These are phyloP conservation scores for Periparus ater DNA, from an alignment of 2,797 vertebrate species.

Conservation along the genomic window DNA sequence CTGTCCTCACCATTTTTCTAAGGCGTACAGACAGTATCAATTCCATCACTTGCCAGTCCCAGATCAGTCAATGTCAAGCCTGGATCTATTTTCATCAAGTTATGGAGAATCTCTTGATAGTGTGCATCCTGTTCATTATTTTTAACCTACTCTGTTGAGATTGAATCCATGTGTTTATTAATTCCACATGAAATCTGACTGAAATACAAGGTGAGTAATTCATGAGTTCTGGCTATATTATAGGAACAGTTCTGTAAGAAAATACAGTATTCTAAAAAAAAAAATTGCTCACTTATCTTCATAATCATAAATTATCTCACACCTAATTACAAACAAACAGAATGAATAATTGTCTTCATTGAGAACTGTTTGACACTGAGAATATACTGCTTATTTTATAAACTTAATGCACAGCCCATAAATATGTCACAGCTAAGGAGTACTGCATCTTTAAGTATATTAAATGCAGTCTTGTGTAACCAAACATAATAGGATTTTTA, in stretches of 20 bases:
- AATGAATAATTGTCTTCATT: conserved; percentile 74
- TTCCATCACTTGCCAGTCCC: conserved; percentile 5
- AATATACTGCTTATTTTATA: conserved; percentile 78
- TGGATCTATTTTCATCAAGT: conserved; percentile 49
- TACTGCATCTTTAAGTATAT: conserved; percentile 79
- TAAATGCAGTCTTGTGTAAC: conserved; percentile 82
- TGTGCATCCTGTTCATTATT: conserved; percentile 33
- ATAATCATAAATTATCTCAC: conserved; percentile 76
- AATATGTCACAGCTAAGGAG: conserved; percentile 77
- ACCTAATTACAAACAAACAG: conserved; percentile 74
- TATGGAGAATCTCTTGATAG: conserved; percentile 6
- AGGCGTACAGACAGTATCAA: neutral
- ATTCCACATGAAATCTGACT: conserved; percentile 50
- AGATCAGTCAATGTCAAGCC: conserved; percentile 15
- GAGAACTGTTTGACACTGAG: conserved; percentile 71
- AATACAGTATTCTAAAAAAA: conserved; percentile 56
- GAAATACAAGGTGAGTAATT: conserved; percentile 63
- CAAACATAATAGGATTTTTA: conserved; percentile 82
- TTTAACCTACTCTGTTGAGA: conserved; percentile 53
- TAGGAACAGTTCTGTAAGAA: conserved; percentile 61
- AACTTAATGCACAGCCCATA: conserved; percentile 74
- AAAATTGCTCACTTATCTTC: conserved; percentile 60
- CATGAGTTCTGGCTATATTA: conserved; percentile 54
- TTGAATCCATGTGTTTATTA: conserved; percentile 65
- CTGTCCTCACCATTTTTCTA: conserved; percentile 1